A percentile compares a stretch with the other conserved stretches of the same genome.
Evolutionary conservation across 2,888 invertebrate species (phyloP).

Genomic region (Polietes domitor): DNA sequence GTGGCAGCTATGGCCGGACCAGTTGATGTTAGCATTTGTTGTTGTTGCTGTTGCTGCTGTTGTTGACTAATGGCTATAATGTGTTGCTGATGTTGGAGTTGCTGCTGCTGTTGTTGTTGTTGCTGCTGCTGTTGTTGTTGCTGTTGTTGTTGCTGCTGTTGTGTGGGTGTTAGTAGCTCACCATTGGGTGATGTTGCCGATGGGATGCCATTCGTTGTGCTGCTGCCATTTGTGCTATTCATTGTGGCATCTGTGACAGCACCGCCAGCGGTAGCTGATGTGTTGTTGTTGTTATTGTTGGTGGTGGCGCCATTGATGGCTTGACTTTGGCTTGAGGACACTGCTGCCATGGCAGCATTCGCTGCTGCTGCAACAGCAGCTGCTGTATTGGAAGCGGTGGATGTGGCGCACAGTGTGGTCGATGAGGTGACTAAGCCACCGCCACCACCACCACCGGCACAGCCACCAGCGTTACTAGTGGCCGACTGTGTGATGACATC

Average conservation of each 20-base stretch:
- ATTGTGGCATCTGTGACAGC: slow-evolving; percentile 62
- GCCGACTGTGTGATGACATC: slow-evolving; percentile 77
- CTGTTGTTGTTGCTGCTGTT: slow-evolving; percentile 69
- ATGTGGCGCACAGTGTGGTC: slow-evolving; percentile 67
- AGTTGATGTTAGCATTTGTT: slow-evolving; percentile 56
- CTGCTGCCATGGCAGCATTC: slow-evolving; percentile 65
- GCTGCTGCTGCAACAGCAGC: slow-evolving; percentile 64
- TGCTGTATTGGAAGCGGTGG: slow-evolving; percentile 58
- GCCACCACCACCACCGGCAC: slow-evolving; percentile 75
- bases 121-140: slow-evolving; percentile 54
- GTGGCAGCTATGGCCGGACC: slow-evolving; percentile 67
- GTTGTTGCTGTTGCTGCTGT: slow-evolving; percentile 35
- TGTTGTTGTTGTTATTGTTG: slow-evolving; percentile 37
- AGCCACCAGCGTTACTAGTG: slow-evolving; percentile 78
- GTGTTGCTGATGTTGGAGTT: slow-evolving; percentile 44
- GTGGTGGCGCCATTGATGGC: slow-evolving; percentile 69
- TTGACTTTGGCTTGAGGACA: slow-evolving; percentile 70
- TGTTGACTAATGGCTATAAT: slow-evolving; percentile 70
- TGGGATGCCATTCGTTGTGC: slow-evolving; percentile 62
- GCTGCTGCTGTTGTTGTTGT: slow-evolving; percentile 53
- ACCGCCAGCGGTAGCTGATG: slow-evolving; percentile 67
- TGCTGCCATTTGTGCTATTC: slow-evolving; percentile 62
- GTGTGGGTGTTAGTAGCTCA: slow-evolving; percentile 64
- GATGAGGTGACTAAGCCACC: slow-evolving; percentile 56
- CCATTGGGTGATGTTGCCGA: slow-evolving; percentile 50